Evolutionary conservation across 1,140 invertebrate species (phyloP), one percentile per base, ranked within the genome.

Genomic region (Atta texana): DNA sequence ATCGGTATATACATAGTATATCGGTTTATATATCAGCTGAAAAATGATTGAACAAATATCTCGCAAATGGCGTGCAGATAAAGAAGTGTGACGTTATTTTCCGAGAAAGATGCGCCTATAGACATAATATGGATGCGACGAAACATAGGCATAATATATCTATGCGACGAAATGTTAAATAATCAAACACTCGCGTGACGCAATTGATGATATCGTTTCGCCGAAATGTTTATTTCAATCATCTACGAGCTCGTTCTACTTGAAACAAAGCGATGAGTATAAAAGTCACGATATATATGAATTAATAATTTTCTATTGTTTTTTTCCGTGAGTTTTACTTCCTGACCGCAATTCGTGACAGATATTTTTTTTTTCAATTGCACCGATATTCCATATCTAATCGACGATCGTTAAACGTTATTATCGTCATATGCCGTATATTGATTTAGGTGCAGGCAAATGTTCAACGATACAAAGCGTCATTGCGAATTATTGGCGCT

Each of bases 361-460:
- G 10, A 59, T 21, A 28, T 44, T 68, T 68, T 53, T 64, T 74
- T 51, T 39, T 24, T 49, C 28, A 66, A 66, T 66, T 16, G 16
- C 31, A 10, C 4, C 69, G 55, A 61, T 39, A 49, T 34, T 49
- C 21, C 18, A 4, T 34, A 24, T 72, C 80, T 84, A 84, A 84
- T 84, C 68, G 39, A 49, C 28, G 80, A 61, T 10, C 24, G 69
- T 74, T 61, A 61, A 63, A 28, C 44, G 4, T 84, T 84, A 82
- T 82, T 82, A 49, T 18, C 68, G 66, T 51, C 66, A 34, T 49
- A 64, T 12, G 24, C 24, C 12, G 44, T 16, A 14, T 57, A 82
- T 82, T 82, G 80, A 82, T 82, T 74, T 82, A 82, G 39, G 80
- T 82, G 80, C 24, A 24, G 28, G 39, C 53, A n/a, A 82, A 49